phyloP scores from a whole-genome alignment of 2,113 vertebrate genomes.

The Pristiophorus japonicus region DNA sequence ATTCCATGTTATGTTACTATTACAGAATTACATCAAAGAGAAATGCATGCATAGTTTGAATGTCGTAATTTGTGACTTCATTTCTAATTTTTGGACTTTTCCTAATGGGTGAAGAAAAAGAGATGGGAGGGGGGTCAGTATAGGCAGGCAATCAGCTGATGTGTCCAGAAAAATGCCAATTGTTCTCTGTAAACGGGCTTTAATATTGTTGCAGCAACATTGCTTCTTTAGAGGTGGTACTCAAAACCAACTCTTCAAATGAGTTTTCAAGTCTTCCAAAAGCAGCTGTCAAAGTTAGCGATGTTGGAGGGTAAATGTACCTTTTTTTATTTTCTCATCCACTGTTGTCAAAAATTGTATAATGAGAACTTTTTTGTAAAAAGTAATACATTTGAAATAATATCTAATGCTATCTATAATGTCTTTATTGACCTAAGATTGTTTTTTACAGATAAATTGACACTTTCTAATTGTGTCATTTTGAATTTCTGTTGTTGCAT shows the following conservation, averaged over 20 bases:
- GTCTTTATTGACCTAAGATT: not conserved
- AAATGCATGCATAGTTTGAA: not conserved
- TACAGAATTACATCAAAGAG: not conserved
- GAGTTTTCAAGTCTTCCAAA: not conserved
- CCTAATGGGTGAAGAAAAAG: not conserved
- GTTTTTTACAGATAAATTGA: not conserved
- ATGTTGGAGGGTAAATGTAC: not conserved
- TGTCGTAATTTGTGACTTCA: not conserved
- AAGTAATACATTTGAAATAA: not conserved
- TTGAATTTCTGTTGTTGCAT: not conserved
- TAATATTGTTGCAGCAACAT: not conserved
- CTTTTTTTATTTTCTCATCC: not conserved
- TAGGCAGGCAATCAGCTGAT: not conserved
- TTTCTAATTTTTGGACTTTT: not conserved
- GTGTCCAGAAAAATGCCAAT: not conserved
- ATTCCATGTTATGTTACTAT: not conserved
- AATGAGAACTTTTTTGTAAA: not conserved
- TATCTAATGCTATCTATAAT: not conserved
- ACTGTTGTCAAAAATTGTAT: not conserved
- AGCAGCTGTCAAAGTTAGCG: not conserved
- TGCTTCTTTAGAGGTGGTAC: not conserved
- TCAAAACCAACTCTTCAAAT: not conserved
- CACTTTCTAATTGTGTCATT: not conserved
- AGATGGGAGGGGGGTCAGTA: not conserved
- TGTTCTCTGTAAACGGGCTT: not conserved